phyloP scores from a whole-genome alignment of 2,888 invertebrate species.

The Nephrotoma appendiculata region DNA sequence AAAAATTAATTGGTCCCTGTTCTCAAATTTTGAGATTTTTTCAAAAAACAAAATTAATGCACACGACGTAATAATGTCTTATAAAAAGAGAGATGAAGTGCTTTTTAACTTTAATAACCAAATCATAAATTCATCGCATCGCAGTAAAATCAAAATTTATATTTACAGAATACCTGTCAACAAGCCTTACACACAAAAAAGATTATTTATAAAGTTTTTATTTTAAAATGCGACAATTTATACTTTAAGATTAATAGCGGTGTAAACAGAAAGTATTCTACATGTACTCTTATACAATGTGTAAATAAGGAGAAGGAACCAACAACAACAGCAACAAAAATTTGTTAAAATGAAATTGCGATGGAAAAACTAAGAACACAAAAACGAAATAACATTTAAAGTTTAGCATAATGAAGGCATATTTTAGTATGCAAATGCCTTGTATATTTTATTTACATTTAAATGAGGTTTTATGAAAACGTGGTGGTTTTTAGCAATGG shows the following conservation, averaged over 20 bases:
- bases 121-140: not conserved
- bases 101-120: not conserved
- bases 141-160: not conserved
- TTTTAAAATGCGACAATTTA: not conserved
- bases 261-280: not conserved
- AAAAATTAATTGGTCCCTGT: no score
- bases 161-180: not conserved
- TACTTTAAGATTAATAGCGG: not conserved
- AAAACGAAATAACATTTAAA: not conserved
- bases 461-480: not conserved
- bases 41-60: no score
- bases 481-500: not conserved
- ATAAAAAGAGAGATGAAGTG: not conserved
- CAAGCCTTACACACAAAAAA: not conserved
- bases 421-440: not conserved
- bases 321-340: not conserved
- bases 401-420: not conserved
- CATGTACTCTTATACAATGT: not conserved
- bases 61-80: no score
- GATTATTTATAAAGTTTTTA: not conserved
- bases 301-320: not conserved
- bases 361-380: not conserved
- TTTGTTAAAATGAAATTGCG: not conserved
- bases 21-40: no score
- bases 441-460: not conserved